These are phyloP conservation scores for Orthosia incerta DNA, from an alignment of 2,888 invertebrate genomes.

Conservation along the genomic window DNA sequence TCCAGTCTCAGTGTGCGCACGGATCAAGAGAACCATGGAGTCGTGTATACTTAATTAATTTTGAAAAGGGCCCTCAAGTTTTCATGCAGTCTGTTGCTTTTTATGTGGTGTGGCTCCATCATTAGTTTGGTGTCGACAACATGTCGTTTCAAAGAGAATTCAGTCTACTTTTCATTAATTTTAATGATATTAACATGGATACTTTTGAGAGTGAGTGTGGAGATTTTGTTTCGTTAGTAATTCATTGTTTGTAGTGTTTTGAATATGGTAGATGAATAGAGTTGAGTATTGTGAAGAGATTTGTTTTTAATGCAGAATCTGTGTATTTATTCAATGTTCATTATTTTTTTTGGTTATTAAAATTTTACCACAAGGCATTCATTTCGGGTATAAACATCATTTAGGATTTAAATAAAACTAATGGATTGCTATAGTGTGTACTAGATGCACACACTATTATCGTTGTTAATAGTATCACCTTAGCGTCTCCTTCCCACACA, in stretches of 20 bases:
- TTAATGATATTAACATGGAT: conserved; percentile 60
- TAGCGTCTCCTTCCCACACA: too few species aligned
- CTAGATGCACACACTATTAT: too few species aligned
- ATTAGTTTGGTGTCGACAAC: conserved; percentile 56
- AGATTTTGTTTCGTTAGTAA: conserved; percentile 23
- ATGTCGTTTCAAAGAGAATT: conserved; percentile 48
- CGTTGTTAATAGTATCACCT: too few species aligned
- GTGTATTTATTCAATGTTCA: neutral
- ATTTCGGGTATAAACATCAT: too few species aligned
- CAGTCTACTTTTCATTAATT: conserved; percentile 63
- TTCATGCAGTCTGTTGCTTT: conserved; percentile 37
- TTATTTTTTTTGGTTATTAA: too few species aligned
- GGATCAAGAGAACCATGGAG: conserved; percentile 25
- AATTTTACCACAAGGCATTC: neutral
- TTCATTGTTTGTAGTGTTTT: conserved; percentile 32
- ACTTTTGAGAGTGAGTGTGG: conserved; percentile 15
- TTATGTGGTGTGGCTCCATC: conserved; percentile 50
- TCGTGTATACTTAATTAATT: conserved; percentile 56
- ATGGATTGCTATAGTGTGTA: too few species aligned
- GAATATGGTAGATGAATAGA: neutral
- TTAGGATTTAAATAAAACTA: too few species aligned
- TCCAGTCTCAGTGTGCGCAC: conserved; percentile 28
- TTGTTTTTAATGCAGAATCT: neutral
- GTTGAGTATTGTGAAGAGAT: neutral
- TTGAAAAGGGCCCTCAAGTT: conserved; percentile 49